Evolutionary conservation across 2,113 vertebrate genomes (phyloP), one percentile per base, ranked within the genome.

Genomic region (Acinonyx jubatus): DNA sequence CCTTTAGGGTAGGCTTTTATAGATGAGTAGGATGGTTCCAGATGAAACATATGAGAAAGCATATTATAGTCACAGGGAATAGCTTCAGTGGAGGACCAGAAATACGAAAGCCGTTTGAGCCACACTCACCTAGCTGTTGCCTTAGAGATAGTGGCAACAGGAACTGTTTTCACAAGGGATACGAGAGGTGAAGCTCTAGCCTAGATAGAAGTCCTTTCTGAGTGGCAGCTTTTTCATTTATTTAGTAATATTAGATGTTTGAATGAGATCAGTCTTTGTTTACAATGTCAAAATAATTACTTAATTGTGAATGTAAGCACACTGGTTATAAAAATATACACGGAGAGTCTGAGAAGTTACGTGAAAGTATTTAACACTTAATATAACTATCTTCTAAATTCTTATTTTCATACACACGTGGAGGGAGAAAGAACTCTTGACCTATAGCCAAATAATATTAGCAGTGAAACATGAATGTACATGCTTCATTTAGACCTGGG

Each of bases 401-500:
- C 19, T 89, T 78, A 27, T 57, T 93, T 88, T 93, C 76, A 50
- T 29, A 57, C 18, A 73, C 25, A 79, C 48, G 33, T 2, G 57
- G 61, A 63, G 27, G 31, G 15, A 1, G 9, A 69, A 90, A 66
- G 48, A 91, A 92, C 48, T 96, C 81, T 82, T 93, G 94, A 84
- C 36, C 71, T 87, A 45, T 76, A 94, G 95, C 86, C 95, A 92
- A 65, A 87, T 80, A 65, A 15, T 85, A 84, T 92, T 87, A 96
- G 63, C 45, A 84, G 45, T 76, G 73, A 97, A 85, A 92, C 79
- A 87, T 73, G 94, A 93, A 65, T 38, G 31, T 74, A 29, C 13
- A 10, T 57, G 68, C 19, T 89, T 93, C 83, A 97, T 96, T 94
- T 65, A 95, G 95, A 89, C 76, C 89, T 79, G 33, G 87, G 93